These are phyloP conservation scores for Setophaga kirtlandii DNA, from an alignment of 2,113 vertebrate species.

Conservation along the genomic window DNA sequence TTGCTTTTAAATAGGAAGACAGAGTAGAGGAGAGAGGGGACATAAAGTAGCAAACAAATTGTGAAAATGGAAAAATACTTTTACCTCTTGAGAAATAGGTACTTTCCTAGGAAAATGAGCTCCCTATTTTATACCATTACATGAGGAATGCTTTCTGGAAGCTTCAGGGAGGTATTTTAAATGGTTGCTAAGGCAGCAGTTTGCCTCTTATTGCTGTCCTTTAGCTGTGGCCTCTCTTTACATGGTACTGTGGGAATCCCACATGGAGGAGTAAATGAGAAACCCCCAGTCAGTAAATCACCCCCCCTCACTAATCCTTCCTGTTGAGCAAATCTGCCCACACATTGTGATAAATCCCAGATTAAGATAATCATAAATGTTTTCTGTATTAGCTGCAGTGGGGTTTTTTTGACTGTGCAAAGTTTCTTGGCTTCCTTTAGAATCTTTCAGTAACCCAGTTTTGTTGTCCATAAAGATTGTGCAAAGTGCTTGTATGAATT, in stretches of 20 bases:
- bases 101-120: not conserved
- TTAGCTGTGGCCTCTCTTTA: not conserved
- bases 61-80: not conserved
- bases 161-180: not conserved
- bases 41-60: not conserved
- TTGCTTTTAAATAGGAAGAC: not conserved
- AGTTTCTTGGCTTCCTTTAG: not conserved
- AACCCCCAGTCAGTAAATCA: not conserved
- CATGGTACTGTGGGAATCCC: not conserved
- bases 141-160: not conserved
- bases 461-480: not conserved
- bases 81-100: not conserved
- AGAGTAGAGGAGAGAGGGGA: not conserved
- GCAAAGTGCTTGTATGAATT: not conserved
- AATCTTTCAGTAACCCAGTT: not conserved
- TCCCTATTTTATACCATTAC: not conserved
- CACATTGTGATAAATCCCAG: not conserved
- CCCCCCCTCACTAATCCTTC: not conserved
- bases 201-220: not conserved
- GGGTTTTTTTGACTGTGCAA: not conserved
- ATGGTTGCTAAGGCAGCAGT: slow-evolving; percentile 22
- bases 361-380: not conserved
- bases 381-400: not conserved
- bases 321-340: not conserved
- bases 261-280: not conserved